Base-by-base conservation (phyloP, 2,888 invertebrate genomes). In the Nomada lathburiana region DNA sequence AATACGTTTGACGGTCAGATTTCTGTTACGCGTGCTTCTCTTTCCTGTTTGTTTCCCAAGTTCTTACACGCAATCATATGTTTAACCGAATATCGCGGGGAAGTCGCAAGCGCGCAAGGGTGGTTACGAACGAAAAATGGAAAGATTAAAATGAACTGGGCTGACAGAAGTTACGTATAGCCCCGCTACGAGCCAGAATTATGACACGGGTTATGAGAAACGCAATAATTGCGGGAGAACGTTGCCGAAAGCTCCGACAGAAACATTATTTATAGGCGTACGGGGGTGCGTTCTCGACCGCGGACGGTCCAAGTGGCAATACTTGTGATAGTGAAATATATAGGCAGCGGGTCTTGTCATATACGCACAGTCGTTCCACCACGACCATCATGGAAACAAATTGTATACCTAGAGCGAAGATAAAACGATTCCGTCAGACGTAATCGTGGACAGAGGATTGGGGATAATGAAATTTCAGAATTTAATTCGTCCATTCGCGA, bases 131-230 rank as follows among this genome's bases (percentile, higher is more conserved):
- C 4, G 59, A 50, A 11, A n/a, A 42, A 52, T 29, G 42, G 50
- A 68, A 69, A 67, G 52, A 72, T 83, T 75, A 69, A 76, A 79
- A 79, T 79, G 75, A 75, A 73, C 64, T 72, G 82, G 50, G 59
- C 67, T 23, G 64, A 36, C 64, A 36, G 71, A 70, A 62, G 80
- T 78, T 74, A 76, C 80, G 78, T 79, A 86, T 83, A 76, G 78
- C 67, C 76, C 71, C 77, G 83, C 70, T 83, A 76, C 74, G 57
- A 63, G 79, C 74, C 79, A 87, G 80, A 86, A 86, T 86, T 87
- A 85, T 82, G 84, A 84, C 86, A 86, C 86, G 80, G 84, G 84
- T 85, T 87, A 87, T 85, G 82, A 84, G 87, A 84, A 86, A 83
- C 79, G 85, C 78, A 87, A 87, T 87, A 87, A 87, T 87, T 81